A percentile compares a stretch with the other conserved stretches of the same genome.
These are phyloP conservation scores for Crotalus horridus DNA, from an alignment of 2,113 vertebrate genomes.

Conservation along the genomic window DNA sequence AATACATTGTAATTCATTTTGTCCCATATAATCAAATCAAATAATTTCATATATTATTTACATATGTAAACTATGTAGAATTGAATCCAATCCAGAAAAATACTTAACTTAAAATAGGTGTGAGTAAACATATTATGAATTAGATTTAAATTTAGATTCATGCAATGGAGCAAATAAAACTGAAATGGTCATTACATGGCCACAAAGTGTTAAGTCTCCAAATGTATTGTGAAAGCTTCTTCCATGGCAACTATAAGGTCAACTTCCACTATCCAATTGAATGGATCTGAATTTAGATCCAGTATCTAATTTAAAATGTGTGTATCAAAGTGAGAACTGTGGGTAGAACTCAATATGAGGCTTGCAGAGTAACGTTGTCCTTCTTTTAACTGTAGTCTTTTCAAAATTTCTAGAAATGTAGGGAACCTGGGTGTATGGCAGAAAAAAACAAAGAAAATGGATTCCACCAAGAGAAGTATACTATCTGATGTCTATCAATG, in stretches of 20 bases:
- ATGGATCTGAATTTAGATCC: background rate
- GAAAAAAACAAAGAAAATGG: background rate
- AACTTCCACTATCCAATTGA: background rate
- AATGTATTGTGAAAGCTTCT: background rate
- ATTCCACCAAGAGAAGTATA: background rate
- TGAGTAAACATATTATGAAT: background rate
- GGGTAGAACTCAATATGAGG: background rate
- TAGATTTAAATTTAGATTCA: background rate
- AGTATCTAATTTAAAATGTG: background rate
- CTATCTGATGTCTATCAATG: background rate
- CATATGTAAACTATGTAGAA: background rate
- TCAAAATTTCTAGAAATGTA: background rate
- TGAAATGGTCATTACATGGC: background rate
- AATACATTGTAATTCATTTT: background rate
- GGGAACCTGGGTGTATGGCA: background rate
- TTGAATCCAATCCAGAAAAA: background rate
- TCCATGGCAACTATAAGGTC: background rate
- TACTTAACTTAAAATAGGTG: background rate
- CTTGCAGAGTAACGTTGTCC: background rate
- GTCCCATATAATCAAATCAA: background rate
- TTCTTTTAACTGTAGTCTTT: background rate
- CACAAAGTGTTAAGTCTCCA: background rate
- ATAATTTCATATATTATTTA: background rate
- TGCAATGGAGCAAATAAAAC: background rate
- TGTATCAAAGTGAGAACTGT: background rate